Conservation (phyloP, 1,140 invertebrate genomes). For the Eriosoma lanigerum region DNA sequence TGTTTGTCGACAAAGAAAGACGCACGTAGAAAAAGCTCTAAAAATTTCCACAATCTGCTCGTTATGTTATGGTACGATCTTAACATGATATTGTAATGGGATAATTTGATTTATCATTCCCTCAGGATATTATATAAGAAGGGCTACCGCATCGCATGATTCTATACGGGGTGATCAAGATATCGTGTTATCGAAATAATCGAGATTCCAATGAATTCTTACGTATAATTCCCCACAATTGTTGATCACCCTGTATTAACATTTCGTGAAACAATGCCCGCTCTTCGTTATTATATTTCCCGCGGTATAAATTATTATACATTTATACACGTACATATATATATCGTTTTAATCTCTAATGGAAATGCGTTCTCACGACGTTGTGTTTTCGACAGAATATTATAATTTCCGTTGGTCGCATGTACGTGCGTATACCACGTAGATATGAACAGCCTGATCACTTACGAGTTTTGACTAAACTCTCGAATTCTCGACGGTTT, state of each 20-base stretch:
- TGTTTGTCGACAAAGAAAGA: no score
- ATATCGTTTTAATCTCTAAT: not conserved
- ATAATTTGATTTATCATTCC: conserved; percentile 14
- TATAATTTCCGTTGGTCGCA: no score
- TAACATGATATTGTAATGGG: not conserved
- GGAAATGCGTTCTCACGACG: not conserved
- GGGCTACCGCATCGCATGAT: not conserved
- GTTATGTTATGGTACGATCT: not conserved
- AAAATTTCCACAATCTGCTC: conserved; percentile 17
- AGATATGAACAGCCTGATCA: not conserved
- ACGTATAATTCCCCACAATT: no score
- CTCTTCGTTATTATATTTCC: not conserved
- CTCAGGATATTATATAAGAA: not conserved
- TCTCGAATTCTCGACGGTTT: no score
- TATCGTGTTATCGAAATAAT: no score
- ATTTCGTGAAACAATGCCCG: not conserved
- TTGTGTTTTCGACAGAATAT: not conserved
- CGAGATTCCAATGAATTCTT: no score
- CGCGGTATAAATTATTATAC: not conserved
- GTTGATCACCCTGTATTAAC: no score
- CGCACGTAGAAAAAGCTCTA: not conserved
- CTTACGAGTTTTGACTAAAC: no score
- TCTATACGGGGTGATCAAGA: no score
- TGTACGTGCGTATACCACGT: no score
- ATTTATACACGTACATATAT: not conserved